Evolutionary conservation across 2,797 vertebrate genomes (phyloP).

Genomic region (Cuniculus paca): DNA sequence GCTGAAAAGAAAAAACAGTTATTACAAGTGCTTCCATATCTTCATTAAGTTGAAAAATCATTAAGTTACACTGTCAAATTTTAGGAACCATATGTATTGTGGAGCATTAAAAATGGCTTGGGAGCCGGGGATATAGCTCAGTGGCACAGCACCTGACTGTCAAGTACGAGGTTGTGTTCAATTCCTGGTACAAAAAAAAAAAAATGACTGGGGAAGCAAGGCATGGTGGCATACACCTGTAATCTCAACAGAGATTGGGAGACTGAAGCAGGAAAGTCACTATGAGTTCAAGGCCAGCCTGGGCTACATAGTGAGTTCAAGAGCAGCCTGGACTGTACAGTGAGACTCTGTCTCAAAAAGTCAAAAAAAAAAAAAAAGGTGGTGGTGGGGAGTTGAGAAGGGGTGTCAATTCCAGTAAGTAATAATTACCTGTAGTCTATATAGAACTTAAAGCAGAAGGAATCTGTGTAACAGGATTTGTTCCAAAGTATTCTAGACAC

Average conservation of each 20-base stretch:
- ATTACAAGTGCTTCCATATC: too few species aligned
- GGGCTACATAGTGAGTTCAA: too few species aligned
- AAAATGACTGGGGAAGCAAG: neutral
- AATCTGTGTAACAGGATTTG: neutral
- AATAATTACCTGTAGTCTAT: neutral
- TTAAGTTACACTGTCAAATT: neutral
- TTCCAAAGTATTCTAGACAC: neutral
- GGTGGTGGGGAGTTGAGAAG: neutral
- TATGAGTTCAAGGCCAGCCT: neutral
- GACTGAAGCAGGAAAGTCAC: neutral
- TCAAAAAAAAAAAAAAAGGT: neutral
- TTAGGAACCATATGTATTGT: neutral
- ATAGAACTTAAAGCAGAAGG: neutral
- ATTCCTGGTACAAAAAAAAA: too few species aligned
- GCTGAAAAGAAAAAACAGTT: neutral
- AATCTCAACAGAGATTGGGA: neutral
- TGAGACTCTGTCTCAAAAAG: neutral
- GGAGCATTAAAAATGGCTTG: neutral
- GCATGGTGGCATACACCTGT: neutral
- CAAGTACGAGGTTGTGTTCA: too few species aligned
- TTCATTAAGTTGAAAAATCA: neutral
- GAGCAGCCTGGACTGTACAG: neutral
- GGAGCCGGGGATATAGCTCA: neutral
- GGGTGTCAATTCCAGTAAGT: neutral
- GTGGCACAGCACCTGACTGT: too few species aligned